phyloP scores from a whole-genome alignment of 2,113 vertebrate species.

The Embiotoca jacksoni region DNA sequence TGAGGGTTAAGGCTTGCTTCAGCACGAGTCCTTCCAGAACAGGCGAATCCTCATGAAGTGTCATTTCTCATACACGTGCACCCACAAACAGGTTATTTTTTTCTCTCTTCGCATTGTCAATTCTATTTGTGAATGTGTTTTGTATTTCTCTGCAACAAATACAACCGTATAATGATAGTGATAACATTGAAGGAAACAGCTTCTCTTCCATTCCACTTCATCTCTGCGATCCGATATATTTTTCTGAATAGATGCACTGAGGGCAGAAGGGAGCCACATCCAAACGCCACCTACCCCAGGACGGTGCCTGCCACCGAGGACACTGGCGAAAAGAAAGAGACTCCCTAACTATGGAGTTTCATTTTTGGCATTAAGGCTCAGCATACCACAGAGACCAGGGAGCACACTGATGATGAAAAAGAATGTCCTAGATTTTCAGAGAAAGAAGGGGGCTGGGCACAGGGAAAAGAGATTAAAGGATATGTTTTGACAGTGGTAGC shows the following conservation, averaged over 20 bases:
- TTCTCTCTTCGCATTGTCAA: constrained; percentile 12
- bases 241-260: constrained; percentile 41
- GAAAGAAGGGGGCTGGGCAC: constrained; percentile 60
- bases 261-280: constrained; percentile 11
- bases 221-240: constrained; percentile 15
- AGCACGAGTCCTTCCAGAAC: constrained; percentile 29
- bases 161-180: constrained; percentile 35
- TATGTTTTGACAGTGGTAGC: constrained; percentile 72
- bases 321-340: constrained; percentile 63
- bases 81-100: neutral
- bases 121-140: constrained; percentile 27
- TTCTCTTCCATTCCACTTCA: constrained; percentile 6
- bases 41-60: constrained; percentile 29
- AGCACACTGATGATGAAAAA: constrained; percentile 75
- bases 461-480: constrained; percentile 72
- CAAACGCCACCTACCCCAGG: constrained; percentile 31
- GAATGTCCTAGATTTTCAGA: constrained; percentile 79
- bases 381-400: constrained; percentile 67
- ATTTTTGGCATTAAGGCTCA: constrained; percentile 61
- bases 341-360: constrained; percentile 64
- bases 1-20: constrained; percentile 25
- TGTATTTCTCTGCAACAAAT: constrained; percentile 27
- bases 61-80: constrained; percentile 4
- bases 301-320: constrained; percentile 35
- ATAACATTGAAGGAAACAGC: constrained; percentile 18